A percentile compares a stretch with the other conserved stretches of the same genome.
phyloP scores from a whole-genome alignment of 2,113 vertebrate genomes.

The Menura novaehollandiae region DNA sequence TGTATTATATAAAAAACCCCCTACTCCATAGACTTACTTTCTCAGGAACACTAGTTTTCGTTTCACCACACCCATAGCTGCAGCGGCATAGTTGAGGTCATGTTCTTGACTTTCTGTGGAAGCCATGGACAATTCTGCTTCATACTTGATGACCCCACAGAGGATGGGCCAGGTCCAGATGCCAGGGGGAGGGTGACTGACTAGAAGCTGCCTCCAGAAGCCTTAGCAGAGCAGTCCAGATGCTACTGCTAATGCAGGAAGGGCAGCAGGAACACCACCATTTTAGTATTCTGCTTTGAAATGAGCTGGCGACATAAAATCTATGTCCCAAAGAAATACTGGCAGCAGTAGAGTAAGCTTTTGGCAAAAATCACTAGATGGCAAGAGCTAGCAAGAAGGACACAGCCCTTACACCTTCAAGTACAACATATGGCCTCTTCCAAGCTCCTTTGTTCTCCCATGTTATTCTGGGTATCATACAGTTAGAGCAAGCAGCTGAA shows the following conservation, averaged over 20 bases:
- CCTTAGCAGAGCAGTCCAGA: background rate
- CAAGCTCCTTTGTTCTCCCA: fast-evolving
- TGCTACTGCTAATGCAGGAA: background rate
- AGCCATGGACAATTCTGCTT: background rate
- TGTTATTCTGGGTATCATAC: background rate
- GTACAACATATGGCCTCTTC: background rate
- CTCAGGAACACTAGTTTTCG: background rate
- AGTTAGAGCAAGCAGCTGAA: background rate
- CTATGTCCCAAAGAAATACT: background rate
- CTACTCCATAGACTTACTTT: background rate
- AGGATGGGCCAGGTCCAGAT: background rate
- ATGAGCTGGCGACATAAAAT: fast-evolving
- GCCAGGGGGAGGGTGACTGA: background rate
- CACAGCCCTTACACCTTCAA: background rate
- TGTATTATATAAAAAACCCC: fast-evolving
- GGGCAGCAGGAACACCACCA: background rate
- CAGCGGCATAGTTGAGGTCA: background rate
- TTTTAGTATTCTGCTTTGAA: background rate
- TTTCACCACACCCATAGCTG: background rate
- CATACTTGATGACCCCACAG: fast-evolving
- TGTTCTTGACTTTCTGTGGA: background rate
- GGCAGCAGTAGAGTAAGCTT: background rate
- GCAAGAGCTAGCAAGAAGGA: background rate
- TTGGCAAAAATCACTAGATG: background rate
- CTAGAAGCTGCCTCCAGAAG: background rate